These are phyloP conservation scores for Dasypogon diadema DNA, from an alignment of 2,888 invertebrate genomes.

Conservation along the genomic window DNA sequence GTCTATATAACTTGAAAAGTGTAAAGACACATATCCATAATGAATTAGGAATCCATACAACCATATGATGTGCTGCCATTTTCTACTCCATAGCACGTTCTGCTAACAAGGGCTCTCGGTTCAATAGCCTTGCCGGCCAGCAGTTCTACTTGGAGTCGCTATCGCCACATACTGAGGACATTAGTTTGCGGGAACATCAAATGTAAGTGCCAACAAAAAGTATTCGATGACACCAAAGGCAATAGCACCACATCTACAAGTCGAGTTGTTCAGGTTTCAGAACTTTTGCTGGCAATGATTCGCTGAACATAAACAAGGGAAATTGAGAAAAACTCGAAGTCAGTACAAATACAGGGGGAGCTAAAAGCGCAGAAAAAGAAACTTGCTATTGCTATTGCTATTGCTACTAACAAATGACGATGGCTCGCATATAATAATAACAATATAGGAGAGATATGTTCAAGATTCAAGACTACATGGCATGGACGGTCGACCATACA, in stretches of 20 bases:
- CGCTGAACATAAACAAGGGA: constrained; percentile 13
- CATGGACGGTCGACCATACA: neutral
- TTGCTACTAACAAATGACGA: constrained; percentile 17
- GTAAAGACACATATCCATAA: neutral
- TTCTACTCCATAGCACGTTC: neutral
- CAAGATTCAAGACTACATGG: neutral
- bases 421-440: constrained; percentile 21
- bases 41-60: neutral
- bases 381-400: too few species aligned
- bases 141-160: neutral
- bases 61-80: neutral
- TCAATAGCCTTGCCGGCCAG: constrained; percentile 12
- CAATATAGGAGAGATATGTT: neutral
- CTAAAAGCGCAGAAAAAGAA: constrained; percentile 19
- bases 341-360: neutral
- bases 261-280: constrained; percentile 10
- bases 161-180: constrained; percentile 25
- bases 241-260: neutral
- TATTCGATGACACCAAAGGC: constrained; percentile 32
- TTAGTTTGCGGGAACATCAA: constrained; percentile 28
- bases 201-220: constrained; percentile 42
- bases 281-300: constrained; percentile 16
- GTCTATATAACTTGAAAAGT: too few species aligned
- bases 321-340: too few species aligned
- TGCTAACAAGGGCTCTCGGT: constrained; percentile 7